Base-by-base conservation (phyloP, 1,140 invertebrate species). In the Tyrophagus putrescentiae region DNA sequence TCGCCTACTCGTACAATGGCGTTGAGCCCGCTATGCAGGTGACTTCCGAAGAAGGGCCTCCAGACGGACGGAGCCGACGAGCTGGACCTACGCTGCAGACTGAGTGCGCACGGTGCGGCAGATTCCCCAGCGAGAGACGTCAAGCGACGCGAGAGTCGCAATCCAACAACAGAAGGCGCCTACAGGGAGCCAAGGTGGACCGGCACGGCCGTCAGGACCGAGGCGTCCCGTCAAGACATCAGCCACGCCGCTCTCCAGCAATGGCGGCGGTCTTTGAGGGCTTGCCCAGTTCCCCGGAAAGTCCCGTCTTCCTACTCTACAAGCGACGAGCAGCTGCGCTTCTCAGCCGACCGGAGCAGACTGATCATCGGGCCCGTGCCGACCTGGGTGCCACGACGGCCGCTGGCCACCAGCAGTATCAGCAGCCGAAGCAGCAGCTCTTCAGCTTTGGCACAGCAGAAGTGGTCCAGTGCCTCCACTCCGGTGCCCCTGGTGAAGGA, bases 91-190 rank as follows among this genome's bases (percentile, higher is more conserved):
- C 42, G 1, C 5, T 4, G 29, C 18, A 32, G 36, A 21, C 27
- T 28, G 18, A 42, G 31, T 36, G 4, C 29, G 60, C 7, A 58
- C 52, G 4, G 39, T 54, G 52, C 44, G 21, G 62, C 31, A 60
- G 64, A 64, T 64, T 61, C 68, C 53, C 64, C 73, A 75, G 31
- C 68, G 3, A 4, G 3, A 31, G 18, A 18, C 6, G 6, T 28
- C 29, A 3, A 11, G 13, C 9, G 58, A 65, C 25, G 44, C 60
- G 32, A 36, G 36, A 23, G 60, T 60, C 60, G 42, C 53, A 13
- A 41, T 23, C 18, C 23, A 28, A 87, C 84, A 77, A 80, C 5
- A 39, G 54, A 53, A 60, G 28, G 29, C 59, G 6, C 39, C 41
- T 21, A 53, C 36, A 18, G 54, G 39, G 27, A 31, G n/a, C 4